Evolutionary conservation across 2,113 vertebrate species (phyloP), one percentile per base, ranked within the genome.

Genomic region (Vicugna pacos): DNA sequence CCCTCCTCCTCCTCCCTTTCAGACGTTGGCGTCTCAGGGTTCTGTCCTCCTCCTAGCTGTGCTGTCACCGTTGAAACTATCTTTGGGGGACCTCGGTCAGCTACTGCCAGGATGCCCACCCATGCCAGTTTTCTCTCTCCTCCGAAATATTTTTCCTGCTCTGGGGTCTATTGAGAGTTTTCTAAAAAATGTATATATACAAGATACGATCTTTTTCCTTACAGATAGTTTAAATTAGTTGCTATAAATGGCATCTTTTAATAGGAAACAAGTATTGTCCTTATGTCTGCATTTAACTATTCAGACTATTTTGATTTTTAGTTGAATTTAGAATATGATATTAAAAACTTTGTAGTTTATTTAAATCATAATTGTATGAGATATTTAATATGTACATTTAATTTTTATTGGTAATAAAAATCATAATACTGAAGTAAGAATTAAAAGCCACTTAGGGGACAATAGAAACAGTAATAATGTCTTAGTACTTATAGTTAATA

Each of bases 401-500:
- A 64, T 82, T 96, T 97, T 98, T 97, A 96, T 95, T 97, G 77
- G 48, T 64, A 95, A 93, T 97, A 97, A 96, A 97, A 97, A 79
- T 94, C 8, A 87, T 91, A 83, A 95, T 86, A 76, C 35, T 87
- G 28, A 95, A 96, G 56, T 64, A 77, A 96, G 69, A 24, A 97
- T 97, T 95, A 96, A 97, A 96, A 96, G 42, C 42, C 62, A 97
- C 80, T 97, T 93, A 97, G 56, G 52, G 32, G 52, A 82, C 95
- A 91, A 87, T 32, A 89, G 77, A 94, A 93, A 82, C 94, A 50
- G 93, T 97, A 82, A 79, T 95, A 91, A 62, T 76, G 92, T 80
- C 94, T 84, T 91, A 94, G 67, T 94, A 67, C n/a, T 82, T 81
- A 70, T 38, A 95, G 91, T 96, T 93, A 85, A 86, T 83, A 93